These are phyloP conservation scores for Wasmannia auropunctata DNA, from an alignment of 1,140 invertebrate species.

Conservation along the genomic window DNA sequence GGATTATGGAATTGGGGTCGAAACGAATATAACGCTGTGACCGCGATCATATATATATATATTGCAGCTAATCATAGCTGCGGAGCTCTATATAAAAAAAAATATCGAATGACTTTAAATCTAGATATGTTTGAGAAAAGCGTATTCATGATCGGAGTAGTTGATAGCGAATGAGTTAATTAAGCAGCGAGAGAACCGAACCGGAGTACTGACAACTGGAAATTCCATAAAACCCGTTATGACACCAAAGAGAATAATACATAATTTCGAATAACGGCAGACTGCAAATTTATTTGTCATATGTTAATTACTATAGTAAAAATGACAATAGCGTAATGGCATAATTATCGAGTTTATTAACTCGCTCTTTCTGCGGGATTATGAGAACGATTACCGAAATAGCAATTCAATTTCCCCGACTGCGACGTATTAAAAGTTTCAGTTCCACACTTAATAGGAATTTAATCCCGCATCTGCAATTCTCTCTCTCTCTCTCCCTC, in stretches of 20 bases:
- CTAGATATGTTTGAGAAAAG: constrained; percentile 1
- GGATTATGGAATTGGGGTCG: background rate
- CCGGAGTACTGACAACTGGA: background rate
- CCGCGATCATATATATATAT: too few species aligned
- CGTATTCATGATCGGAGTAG: background rate
- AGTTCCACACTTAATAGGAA: constrained; percentile 43
- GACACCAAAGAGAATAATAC: constrained; percentile 10
- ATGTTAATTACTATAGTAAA: constrained; percentile 23
- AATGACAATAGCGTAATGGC: constrained; percentile 16
- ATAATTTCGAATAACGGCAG: background rate
- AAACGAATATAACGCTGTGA: background rate
- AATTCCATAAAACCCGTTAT: background rate
- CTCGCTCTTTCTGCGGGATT: background rate
- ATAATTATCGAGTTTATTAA: constrained; percentile 36
- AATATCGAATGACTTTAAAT: constrained; percentile 2
- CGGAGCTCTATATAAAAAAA: background rate
- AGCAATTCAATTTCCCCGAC: constrained; percentile 41
- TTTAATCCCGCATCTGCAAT: constrained; percentile 52
- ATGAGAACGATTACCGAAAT: constrained; percentile 37
- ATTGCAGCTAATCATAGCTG: background rate
- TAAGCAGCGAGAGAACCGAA: background rate
- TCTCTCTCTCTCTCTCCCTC: background rate
- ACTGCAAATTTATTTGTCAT: background rate
- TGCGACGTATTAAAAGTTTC: constrained; percentile 47
- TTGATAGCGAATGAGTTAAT: constrained; percentile 1